Conservation (phyloP, 2,888 invertebrate genomes). For the Dryadula phaetusa region DNA sequence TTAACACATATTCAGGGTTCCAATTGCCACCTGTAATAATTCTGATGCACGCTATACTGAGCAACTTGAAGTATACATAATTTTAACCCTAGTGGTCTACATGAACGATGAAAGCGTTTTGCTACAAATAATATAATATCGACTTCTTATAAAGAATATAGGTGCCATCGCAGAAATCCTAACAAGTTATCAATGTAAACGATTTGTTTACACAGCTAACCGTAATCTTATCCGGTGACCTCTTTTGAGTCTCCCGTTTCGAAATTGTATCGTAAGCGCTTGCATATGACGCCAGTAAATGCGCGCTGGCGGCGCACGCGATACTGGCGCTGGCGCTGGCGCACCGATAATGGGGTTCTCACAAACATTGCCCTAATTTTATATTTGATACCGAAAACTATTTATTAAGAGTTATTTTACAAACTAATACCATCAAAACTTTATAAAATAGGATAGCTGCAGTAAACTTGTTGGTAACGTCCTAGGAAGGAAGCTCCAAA, state of each 20-base stretch:
- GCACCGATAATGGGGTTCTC: conserved; percentile 45
- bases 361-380: conserved; percentile 48
- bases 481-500: neutral
- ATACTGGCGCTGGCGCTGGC: conserved; percentile 33
- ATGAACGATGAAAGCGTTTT: neutral
- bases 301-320: conserved; percentile 32
- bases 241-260: conserved; percentile 82
- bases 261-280: conserved; percentile 72
- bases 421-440: conserved; percentile 22
- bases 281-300: conserved; percentile 45
- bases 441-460: neutral
- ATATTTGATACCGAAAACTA: conserved; percentile 43
- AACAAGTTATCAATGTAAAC: conserved; percentile 82
- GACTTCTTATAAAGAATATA: neutral
- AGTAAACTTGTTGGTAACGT: neutral
- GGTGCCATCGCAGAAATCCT: conserved; percentile 79
- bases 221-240: conserved; percentile 84
- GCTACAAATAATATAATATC: neutral
- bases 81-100: too few species aligned
- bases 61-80: neutral
- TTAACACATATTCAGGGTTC: conserved; percentile 35
- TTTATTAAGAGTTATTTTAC: conserved; percentile 36
- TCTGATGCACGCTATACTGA: neutral
- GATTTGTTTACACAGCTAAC: conserved; percentile 82
- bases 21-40: conserved; percentile 27